A percentile compares a stretch with the other conserved stretches of the same genome.
Evolutionary conservation across 2,888 invertebrate species (phyloP).

Genomic region (Teinopalpus imperialis): DNA sequence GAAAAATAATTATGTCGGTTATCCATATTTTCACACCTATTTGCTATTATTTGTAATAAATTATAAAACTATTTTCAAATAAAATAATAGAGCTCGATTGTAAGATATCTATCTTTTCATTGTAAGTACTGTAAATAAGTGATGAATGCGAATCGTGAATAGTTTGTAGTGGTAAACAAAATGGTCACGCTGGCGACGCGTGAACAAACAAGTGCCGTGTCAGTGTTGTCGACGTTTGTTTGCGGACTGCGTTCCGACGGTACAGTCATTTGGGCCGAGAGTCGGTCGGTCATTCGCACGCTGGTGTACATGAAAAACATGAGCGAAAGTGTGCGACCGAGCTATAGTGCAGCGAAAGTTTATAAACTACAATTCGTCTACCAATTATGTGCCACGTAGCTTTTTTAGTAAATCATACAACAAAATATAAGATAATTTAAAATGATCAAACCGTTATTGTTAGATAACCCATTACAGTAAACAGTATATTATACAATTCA

Average conservation of each 20-base stretch:
- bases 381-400: conserved; percentile 18
- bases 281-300: conserved; percentile 27
- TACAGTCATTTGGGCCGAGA: conserved; percentile 17
- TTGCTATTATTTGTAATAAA: not conserved
- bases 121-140: conserved; percentile 38
- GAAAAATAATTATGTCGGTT: too few relatives aligned
- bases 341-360: conserved; percentile 57
- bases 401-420: conserved; percentile 3
- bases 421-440: too few relatives aligned
- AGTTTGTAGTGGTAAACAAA: conserved; percentile 70
- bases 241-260: not conserved
- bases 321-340: conserved; percentile 58
- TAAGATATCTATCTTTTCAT: conserved; percentile 30
- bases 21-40: too few relatives aligned
- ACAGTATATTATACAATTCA: too few relatives aligned
- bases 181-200: conserved; percentile 68
- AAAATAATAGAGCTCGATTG: not conserved
- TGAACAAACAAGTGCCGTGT: conserved; percentile 75
- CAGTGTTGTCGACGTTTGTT: conserved; percentile 37
- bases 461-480: too few relatives aligned
- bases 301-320: conserved; percentile 33
- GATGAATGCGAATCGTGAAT: conserved; percentile 58
- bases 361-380: conserved; percentile 38
- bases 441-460: too few relatives aligned
- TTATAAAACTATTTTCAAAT: not conserved